A percentile compares a stretch with the other conserved stretches of the same genome.
These are phyloP conservation scores for Mantis religiosa DNA, from an alignment of 2,888 invertebrate genomes.

Conservation along the genomic window DNA sequence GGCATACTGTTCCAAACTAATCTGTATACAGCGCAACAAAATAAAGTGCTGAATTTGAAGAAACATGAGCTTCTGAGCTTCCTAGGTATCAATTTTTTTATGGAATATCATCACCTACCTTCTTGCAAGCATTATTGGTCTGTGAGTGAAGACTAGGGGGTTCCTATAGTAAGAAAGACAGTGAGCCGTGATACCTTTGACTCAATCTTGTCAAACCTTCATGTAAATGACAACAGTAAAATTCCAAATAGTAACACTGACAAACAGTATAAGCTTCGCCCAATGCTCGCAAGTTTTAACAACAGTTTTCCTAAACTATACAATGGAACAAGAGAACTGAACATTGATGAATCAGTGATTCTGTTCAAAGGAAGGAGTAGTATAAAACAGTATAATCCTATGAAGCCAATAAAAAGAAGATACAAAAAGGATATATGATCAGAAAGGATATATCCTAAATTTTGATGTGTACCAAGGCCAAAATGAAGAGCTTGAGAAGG, in stretches of 20 bases:
- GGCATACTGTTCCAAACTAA: not conserved
- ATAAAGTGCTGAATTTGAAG: not conserved
- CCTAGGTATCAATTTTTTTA: conserved; percentile 24
- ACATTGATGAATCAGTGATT: conserved; percentile 23
- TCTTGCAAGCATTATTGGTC: no score
- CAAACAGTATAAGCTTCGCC: conserved; percentile 23
- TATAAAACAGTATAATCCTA: conserved; percentile 33
- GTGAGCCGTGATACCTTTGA: conserved; percentile 22
- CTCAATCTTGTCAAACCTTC: conserved; percentile 18
- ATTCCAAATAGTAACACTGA: conserved; percentile 7
- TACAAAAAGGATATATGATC: conserved; percentile 28
- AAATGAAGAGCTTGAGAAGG: not conserved
- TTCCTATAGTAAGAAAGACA: conserved; percentile 12
- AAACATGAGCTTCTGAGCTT: conserved; percentile 9
- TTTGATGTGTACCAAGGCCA: conserved; percentile 32
- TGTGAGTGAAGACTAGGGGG: conserved; percentile 16
- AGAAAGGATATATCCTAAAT: conserved; percentile 29
- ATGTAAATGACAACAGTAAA: conserved; percentile 23
- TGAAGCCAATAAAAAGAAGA: conserved; percentile 35
- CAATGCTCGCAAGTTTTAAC: conserved; percentile 21
- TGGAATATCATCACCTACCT: conserved; percentile 27
- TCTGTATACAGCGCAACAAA: not conserved
- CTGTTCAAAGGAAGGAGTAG: conserved; percentile 19
- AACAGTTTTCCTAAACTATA: conserved; percentile 18
- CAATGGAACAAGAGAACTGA: conserved; percentile 21